Evolutionary conservation across 2,797 vertebrate genomes (phyloP).

Genomic region (Enteromius anoplus): DNA sequence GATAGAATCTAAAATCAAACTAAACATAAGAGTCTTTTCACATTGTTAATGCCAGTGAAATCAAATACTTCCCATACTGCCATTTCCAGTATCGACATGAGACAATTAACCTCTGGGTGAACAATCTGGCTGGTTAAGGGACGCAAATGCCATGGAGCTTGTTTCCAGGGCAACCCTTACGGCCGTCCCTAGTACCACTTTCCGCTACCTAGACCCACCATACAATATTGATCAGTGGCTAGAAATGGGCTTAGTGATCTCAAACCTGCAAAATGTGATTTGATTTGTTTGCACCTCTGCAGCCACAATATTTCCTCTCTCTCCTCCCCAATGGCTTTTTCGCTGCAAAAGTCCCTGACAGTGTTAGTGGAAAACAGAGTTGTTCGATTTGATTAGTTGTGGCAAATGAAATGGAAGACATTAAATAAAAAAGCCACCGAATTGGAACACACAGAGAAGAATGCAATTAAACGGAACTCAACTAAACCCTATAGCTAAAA

Average conservation of each 20-base stretch:
- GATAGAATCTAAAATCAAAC: constrained; percentile 9
- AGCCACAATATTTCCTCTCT: constrained; percentile 34
- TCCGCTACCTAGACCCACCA: constrained; percentile 15
- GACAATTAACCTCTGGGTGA: constrained; percentile 43
- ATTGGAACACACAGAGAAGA: constrained; percentile 29
- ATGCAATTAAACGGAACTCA: constrained; percentile 27
- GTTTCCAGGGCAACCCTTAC: constrained; percentile 49
- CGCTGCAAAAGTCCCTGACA: constrained; percentile 28
- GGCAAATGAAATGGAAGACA: constrained; percentile 50
- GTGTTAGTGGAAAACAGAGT: constrained; percentile 21
- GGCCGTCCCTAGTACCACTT: constrained; percentile 28
- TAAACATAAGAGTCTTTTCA: not conserved
- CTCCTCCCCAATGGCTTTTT: constrained; percentile 28
- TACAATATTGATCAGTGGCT: constrained; percentile 41
- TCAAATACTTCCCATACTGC: not conserved
- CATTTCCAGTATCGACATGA: constrained; percentile 38
- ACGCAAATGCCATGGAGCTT: constrained; percentile 35
- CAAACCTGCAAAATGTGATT: constrained; percentile 33
- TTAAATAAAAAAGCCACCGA: constrained; percentile 46
- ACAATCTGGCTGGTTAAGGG: constrained; percentile 33
- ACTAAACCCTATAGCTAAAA: constrained; percentile 44
- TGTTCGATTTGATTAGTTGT: constrained; percentile 40
- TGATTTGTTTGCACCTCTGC: constrained; percentile 42
- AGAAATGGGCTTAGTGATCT: constrained; percentile 39
- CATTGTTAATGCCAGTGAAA: constrained; percentile 17